phyloP scores from a whole-genome alignment of 1,140 invertebrate genomes.

The Pteromalus puparum region DNA sequence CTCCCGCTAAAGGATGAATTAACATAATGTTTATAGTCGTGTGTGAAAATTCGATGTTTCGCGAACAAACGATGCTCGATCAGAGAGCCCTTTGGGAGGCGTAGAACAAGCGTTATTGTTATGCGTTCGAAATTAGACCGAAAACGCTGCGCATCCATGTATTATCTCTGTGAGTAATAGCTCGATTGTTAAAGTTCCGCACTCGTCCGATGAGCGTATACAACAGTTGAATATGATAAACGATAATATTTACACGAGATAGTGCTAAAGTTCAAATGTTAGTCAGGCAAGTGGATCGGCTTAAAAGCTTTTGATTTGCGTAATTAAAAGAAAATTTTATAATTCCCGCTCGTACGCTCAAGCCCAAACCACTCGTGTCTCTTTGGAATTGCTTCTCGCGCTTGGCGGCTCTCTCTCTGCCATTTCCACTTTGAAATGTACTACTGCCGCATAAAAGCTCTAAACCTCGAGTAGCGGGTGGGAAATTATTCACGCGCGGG shows the following conservation, averaged over 20 bases:
- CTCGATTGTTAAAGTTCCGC: neutral
- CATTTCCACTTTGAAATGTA: neutral
- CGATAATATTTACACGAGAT: no score
- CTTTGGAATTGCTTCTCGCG: slow-evolving; percentile 9
- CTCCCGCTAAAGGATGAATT: neutral
- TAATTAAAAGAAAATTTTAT: neutral
- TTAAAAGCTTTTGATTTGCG: neutral
- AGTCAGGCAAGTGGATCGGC: neutral
- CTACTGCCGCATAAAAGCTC: neutral
- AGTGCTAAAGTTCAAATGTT: no score
- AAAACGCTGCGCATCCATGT: neutral
- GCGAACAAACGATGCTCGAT: neutral
- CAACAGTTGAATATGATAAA: no score
- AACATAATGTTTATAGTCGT: neutral
- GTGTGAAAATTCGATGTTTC: neutral
- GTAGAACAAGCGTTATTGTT: neutral
- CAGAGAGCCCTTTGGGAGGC: neutral
- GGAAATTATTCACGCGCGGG: slow-evolving; percentile 30
- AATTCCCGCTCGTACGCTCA: neutral
- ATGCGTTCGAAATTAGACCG: neutral
- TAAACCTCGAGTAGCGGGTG: neutral
- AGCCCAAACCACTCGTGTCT: neutral
- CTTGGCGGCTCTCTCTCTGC: neutral
- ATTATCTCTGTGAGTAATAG: neutral
- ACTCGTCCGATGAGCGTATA: no score